Conservation (phyloP, 2,797 vertebrate species). For the Lophius americanus region DNA sequence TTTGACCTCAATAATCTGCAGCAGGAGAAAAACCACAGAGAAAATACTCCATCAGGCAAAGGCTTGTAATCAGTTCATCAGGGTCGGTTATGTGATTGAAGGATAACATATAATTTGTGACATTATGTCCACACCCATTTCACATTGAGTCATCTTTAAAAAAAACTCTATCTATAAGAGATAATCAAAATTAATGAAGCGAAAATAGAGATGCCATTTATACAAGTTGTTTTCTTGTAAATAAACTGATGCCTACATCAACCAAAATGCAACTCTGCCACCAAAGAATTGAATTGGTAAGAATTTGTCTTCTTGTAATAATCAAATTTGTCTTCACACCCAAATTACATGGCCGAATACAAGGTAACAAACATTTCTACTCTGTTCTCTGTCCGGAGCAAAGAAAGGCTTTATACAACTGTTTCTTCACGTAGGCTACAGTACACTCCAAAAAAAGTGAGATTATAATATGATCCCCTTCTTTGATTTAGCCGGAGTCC, state of each 20-base stretch:
- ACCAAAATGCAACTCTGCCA: not conserved
- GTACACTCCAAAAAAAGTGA: too few species aligned
- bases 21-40: slow-evolving; percentile 19
- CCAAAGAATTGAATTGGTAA: not conserved
- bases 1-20: slow-evolving; percentile 90
- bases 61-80: slow-evolving; percentile 8
- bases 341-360: not conserved
- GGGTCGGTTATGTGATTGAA: slow-evolving; percentile 7
- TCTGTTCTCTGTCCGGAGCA: not conserved
- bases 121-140: slow-evolving; percentile 26
- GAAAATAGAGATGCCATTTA: not conserved
- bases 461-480: too few species aligned
- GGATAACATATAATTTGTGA: slow-evolving; percentile 5
- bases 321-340: too few species aligned
- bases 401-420: not conserved
- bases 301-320: not conserved
- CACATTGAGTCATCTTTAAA: slow-evolving; percentile 4
- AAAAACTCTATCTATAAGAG: not conserved
- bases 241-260: not conserved
- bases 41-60: slow-evolving; percentile 9
- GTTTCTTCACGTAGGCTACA: not conserved
- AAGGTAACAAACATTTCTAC: not conserved
- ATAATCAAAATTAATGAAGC: not conserved
- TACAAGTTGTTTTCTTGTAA: not conserved
- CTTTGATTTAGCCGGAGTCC: too few species aligned